Evolutionary conservation across 2,797 vertebrate species (phyloP), one percentile per base, ranked within the genome.

Genomic region (Sebastes iracundus): DNA sequence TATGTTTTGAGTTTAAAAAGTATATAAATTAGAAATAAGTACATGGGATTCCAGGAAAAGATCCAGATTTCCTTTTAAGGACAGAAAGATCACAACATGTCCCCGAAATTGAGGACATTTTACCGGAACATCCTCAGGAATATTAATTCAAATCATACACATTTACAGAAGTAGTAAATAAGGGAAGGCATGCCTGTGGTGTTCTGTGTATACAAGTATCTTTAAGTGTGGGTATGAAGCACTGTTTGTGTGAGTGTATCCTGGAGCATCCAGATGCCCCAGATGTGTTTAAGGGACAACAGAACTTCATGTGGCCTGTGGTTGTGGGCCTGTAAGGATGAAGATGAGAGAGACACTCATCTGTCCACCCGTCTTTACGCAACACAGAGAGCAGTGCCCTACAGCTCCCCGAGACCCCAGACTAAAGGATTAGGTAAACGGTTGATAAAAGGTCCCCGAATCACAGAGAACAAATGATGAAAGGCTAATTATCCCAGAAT

Each of bases 221-320:
- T 75, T 58, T 78, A 58, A 2, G 6, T 75, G 60, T 59, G 56
- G 58, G 72, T 28, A 77, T 30, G 35, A 59, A 49, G 2, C 52
- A 68, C 38, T 75, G 73, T 81, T 84, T 82, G 63, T 78, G 33
- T 64, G 75, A 53, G 61, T 74, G 67, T 69, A 63, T 86, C 73
- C 73, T 73, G 65, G 59, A 77, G 70, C 55, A 77, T 85, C 84
- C 82, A 87, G 83, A 89, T 81, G 81, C 70, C 59, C 68, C 90
- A 87, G 86, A 92, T 93, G 90, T 87, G 81, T 86, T 71, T 81
- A 49, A 67, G 63, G 58, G 78, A 33, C 72, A 23, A 66, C 65
- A 62, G 49, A 75, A 62, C 73, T 87, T 91, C 52, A 90, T 91
- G 87, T 88, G 85, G 81, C 67, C 72, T 82, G 84, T 74, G 85